Evolutionary conservation across 2,113 vertebrate genomes (phyloP).

Genomic region (Sterrhoptilus dennistouni): DNA sequence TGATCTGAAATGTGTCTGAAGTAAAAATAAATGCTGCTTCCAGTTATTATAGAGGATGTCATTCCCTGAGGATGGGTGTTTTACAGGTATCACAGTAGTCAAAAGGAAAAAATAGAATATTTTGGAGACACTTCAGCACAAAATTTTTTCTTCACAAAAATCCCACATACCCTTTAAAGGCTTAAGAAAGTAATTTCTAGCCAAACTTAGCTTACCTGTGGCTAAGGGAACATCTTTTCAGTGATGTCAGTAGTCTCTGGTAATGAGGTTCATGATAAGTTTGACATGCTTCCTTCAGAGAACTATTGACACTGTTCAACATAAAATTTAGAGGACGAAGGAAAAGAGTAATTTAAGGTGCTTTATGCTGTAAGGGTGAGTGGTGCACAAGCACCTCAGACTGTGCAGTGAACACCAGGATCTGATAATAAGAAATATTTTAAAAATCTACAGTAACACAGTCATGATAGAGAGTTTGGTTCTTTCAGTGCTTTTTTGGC

Average conservation of each 20-base stretch:
- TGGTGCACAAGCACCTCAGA: background rate
- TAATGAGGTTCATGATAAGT: background rate
- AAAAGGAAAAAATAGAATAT: background rate
- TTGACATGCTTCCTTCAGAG: background rate
- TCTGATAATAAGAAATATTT: background rate
- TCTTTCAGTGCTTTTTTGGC: rapidly evolving
- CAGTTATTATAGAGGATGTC: background rate
- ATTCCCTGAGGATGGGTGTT: background rate
- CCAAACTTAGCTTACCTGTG: background rate
- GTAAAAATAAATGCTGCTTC: background rate
- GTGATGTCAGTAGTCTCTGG: background rate
- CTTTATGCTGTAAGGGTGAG: background rate
- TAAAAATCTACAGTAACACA: background rate
- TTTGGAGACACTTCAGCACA: background rate
- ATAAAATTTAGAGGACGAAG: background rate
- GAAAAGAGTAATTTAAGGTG: background rate
- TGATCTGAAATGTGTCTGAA: background rate
- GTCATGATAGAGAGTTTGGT: background rate
- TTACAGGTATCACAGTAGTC: background rate
- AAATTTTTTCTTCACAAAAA: background rate
- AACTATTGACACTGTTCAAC: background rate
- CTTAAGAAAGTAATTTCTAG: background rate
- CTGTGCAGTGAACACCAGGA: background rate
- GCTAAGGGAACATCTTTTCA: background rate
- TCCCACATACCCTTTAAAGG: background rate